A percentile compares a stretch with the other conserved stretches of the same genome.
Conservation (phyloP, 2,113 vertebrate species). For the Columba janthina region DNA sequence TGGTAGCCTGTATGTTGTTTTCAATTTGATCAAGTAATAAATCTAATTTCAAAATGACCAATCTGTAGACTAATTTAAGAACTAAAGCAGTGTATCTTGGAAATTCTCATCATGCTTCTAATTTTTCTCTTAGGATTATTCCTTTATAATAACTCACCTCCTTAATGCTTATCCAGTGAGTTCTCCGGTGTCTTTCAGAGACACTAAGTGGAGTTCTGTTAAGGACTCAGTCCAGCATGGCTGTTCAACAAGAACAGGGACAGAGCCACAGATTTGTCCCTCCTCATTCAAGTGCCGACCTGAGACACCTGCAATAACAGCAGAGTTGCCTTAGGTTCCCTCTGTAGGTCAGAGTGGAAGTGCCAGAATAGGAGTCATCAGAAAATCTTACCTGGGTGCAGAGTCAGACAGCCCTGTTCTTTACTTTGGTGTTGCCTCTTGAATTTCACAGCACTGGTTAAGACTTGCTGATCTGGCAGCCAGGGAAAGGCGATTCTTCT, state of each 20-base stretch:
- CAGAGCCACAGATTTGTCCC: neutral
- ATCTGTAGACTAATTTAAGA: constrained; percentile 54
- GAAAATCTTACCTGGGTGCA: neutral
- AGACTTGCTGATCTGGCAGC: neutral
- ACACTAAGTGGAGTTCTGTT: neutral
- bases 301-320: neutral
- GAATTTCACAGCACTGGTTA: neutral
- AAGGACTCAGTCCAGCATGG: neutral
- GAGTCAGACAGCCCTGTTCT: neutral
- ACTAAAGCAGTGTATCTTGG: neutral
- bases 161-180: neutral
- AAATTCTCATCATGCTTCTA: neutral
- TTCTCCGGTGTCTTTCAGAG: neutral
- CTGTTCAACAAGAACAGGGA: neutral
- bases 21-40: constrained; percentile 66
- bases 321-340: neutral
- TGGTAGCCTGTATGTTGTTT: constrained; percentile 64
- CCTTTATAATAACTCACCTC: neutral
- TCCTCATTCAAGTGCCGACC: neutral
- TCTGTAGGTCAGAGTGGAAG: neutral
- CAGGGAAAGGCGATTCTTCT: neutral
- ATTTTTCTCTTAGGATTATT: neutral
- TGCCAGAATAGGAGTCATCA: neutral
- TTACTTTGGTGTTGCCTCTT: neutral
- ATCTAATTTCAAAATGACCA: constrained; percentile 44